Evolutionary conservation across 2,888 invertebrate genomes (phyloP), one percentile per base, ranked within the genome.

Genomic region (Bellardia pandia): DNA sequence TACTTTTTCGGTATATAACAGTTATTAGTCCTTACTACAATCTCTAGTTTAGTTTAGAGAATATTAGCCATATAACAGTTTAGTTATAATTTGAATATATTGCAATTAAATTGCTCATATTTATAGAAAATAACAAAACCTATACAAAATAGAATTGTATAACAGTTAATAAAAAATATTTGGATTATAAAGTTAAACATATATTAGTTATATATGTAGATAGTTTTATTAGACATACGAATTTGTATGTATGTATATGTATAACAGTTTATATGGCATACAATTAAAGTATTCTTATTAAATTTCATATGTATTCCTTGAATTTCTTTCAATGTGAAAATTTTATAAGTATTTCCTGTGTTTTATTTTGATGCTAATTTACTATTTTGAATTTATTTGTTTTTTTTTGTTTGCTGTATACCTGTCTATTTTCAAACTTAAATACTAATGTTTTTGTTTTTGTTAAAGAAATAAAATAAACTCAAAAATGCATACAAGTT

Each of bases 381-480:
- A 37, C 72, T 58, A 62, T 40, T 69, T 80, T 51, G 58, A 62
- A 48, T 79, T 56, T 53, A 23, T 23, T 40, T 71, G 33, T 37
- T 37, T 30, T 64, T 68, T 33, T 1, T 33, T 33, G 33, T 33
- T 74, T 16, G 8, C 23, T 81, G 40, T 74, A 74, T 74, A 86
- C 66, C 81, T 81, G 58, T 56, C 68, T 56, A 11, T 37, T 56
- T 62, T 86, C 42, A 66, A 81, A 82, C 69, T 74, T 74, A 72
- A 74, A 68, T 11, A 14, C 66, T 74, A 66, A 48, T 76, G 37
- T 37, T 37, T 37, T 37, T 37, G 37, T 37, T 72, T 45, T 77
- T 64, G 69, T 68, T 75, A 42, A 64, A 45, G 71, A 42, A 71
- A 74, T 74, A 77, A 60, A 77, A 62, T 40, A 30, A 68, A 30